Base-by-base conservation (phyloP, 2,888 invertebrate genomes). In the Melikaiella ostensackeni region DNA sequence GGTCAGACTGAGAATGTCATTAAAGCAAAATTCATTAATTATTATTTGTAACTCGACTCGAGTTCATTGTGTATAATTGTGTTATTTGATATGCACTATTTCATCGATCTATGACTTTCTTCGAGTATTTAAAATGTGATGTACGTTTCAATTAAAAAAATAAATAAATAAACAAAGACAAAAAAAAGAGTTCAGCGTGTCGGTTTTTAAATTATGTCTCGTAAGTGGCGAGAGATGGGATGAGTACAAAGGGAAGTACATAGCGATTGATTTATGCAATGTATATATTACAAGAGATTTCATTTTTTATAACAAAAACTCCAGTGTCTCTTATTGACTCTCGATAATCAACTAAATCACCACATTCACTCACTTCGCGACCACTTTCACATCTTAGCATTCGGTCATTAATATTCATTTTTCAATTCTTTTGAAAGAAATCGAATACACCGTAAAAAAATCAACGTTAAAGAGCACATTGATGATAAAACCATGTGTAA, bases 401-500 rank as follows among this genome's bases (percentile, higher is more conserved):
- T 76, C 77, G 61, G 75, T 75, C 61, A 76, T 62, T 77, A 63
- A 73, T 57, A 33, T 76, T 75, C 55, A 19, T 62, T 74, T 75
- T 61, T 78, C 70, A 76, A 74, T 77, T 77, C 35, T 70, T 61
- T 74, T 80, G 66, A 77, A 81, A 66, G 59, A 77, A 59, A 59
- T 33, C 55, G 61, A 75, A 33, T 38, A 62, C 66, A 73, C 75
- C 57, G 62, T 63, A 77, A 76, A 75, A 75, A n/a, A 73, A 73
- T 38, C 77, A 75, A 70, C 76, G 81, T 80, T 86, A 86, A 82
- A 85, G 85, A 85, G 84, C 86, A 89, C 85, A 87, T 87, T 79
- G 83, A 87, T 87, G 85, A 87, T 87, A 87, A 86, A 82, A 86
- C 85, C 76, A 84, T 86, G 84, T 81, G 79, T 85, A 86, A 86